Evolutionary conservation across 2,797 vertebrate species (phyloP).

Genomic region (Moxostoma hubbsi): DNA sequence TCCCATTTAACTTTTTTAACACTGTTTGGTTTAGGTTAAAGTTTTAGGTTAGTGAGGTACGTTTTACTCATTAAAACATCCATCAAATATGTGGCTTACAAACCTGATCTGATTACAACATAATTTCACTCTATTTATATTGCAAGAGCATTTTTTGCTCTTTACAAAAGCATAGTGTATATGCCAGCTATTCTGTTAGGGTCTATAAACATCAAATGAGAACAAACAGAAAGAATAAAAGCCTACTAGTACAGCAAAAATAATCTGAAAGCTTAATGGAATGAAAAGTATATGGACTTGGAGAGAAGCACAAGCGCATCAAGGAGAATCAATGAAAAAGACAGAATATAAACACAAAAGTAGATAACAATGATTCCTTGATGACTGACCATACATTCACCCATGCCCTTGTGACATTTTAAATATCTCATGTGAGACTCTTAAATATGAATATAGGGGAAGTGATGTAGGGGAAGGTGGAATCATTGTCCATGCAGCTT

Average conservation of each 20-base stretch:
- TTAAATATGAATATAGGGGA: constrained; percentile 52
- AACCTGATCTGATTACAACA: too few species aligned
- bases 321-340: neutral
- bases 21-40: too few species aligned
- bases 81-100: too few species aligned
- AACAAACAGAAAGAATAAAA: neutral
- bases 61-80: too few species aligned
- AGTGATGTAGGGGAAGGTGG: neutral
- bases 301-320: neutral
- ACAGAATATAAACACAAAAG: constrained; percentile 36
- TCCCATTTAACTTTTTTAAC: too few species aligned
- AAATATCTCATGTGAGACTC: constrained; percentile 46
- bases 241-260: neutral
- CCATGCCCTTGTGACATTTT: constrained; percentile 38
- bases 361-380: constrained; percentile 25
- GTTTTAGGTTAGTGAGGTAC: too few species aligned
- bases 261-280: too few species aligned
- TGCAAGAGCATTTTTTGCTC: neutral
- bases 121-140: neutral
- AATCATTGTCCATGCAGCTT: constrained; percentile 34
- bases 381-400: constrained; percentile 28
- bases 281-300: neutral
- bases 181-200: neutral
- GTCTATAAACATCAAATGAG: neutral
- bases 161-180: neutral